phyloP scores from a whole-genome alignment of 1,140 invertebrate species.

The Tyrophagus putrescentiae region DNA sequence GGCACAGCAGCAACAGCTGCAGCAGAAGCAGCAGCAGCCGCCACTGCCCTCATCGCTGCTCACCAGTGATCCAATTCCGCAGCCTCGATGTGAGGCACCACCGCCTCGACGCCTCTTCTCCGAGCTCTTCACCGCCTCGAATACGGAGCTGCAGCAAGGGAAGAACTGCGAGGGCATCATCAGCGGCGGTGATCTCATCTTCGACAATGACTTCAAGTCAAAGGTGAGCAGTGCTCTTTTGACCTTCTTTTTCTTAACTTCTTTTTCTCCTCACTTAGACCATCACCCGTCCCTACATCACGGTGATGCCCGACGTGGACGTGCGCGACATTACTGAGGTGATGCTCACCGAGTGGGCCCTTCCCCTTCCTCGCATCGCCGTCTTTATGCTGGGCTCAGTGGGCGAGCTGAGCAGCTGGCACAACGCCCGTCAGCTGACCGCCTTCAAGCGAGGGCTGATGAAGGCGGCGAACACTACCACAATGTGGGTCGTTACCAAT shows the following conservation, averaged over 20 bases:
- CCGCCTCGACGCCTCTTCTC: neutral
- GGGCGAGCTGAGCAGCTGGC: constrained; percentile 22
- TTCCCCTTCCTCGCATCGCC: constrained; percentile 27
- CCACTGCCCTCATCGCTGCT: neutral
- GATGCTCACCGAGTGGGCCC: constrained; percentile 25
- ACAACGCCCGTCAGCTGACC: constrained; percentile 25
- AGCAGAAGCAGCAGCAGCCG: too few species aligned
- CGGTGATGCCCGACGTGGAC: constrained; percentile 25
- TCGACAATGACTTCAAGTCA: neutral
- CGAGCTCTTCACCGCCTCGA: neutral
- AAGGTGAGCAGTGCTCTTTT: too few species aligned
- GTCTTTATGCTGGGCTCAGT: constrained; percentile 27
- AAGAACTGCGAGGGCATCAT: neutral
- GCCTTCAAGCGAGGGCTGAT: constrained; percentile 29
- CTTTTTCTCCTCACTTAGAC: too few species aligned
- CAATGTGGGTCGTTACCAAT: constrained; percentile 38
- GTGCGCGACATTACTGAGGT: constrained; percentile 24
- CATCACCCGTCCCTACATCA: constrained; percentile 23
- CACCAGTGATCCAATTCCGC: too few species aligned
- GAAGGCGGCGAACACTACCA: constrained; percentile 33
- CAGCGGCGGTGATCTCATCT: constrained; percentile 7
- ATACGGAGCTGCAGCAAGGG: too few species aligned
- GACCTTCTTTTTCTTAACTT: too few species aligned
- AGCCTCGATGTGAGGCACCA: too few species aligned
- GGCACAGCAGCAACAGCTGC: too few species aligned